Conservation (phyloP, 2,113 vertebrate species). For the Dasyprocta punctata region DNA sequence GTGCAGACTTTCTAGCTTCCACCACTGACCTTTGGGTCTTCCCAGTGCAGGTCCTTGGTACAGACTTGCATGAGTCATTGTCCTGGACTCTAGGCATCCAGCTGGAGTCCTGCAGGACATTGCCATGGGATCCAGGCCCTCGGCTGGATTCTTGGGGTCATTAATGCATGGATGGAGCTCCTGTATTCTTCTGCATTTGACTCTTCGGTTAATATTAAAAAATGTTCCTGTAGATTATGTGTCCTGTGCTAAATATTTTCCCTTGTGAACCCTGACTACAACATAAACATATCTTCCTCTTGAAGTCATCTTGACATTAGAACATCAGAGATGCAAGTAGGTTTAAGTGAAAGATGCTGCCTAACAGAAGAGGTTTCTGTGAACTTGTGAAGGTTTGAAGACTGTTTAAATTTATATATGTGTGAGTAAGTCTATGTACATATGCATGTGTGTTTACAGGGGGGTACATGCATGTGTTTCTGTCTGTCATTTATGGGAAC, state of each 20-base stretch:
- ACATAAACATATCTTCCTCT: not conserved
- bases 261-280: not conserved
- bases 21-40: not conserved
- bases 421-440: not conserved
- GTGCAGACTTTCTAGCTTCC: not conserved
- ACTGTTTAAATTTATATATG: not conserved
- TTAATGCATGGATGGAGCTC: too few relatives aligned
- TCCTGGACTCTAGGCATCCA: too few relatives aligned
- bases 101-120: too few relatives aligned
- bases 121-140: too few relatives aligned
- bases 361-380: not conserved
- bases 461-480: rapidly evolving
- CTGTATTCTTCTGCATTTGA: too few relatives aligned
- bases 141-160: too few relatives aligned
- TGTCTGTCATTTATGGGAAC: not conserved
- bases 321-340: not conserved
- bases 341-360: not conserved
- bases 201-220: too few relatives aligned
- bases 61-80: too few relatives aligned
- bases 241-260: not conserved
- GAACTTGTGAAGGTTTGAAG: not conserved
- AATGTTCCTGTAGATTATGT: too few relatives aligned
- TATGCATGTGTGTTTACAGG: not conserved
- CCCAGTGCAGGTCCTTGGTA: too few relatives aligned
- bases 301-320: not conserved